These are phyloP conservation scores for Leguminivora glycinivorella DNA, from an alignment of 1,140 invertebrate genomes.

Conservation along the genomic window DNA sequence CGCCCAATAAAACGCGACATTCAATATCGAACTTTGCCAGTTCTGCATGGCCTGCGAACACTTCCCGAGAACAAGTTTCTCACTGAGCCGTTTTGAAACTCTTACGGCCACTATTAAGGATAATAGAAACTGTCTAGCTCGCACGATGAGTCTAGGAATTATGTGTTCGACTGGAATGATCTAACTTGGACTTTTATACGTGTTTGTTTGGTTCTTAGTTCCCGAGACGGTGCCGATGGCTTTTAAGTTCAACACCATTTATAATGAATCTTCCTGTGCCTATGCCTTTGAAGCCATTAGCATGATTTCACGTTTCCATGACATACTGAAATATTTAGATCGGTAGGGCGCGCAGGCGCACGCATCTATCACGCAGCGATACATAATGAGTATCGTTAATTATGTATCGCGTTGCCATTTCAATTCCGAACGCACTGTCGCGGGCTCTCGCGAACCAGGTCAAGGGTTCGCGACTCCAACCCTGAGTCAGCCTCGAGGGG, in stretches of 20 bases:
- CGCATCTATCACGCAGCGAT: constrained; percentile 58
- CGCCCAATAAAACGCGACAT: constrained; percentile 69
- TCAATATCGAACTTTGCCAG: constrained; percentile 67
- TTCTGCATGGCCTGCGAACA: constrained; percentile 61
- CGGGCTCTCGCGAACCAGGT: constrained; percentile 70
- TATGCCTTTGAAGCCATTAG: constrained; percentile 14
- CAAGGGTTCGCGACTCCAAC: constrained; percentile 74
- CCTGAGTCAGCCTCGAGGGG: constrained; percentile 57
- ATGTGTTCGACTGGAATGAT: constrained; percentile 64
- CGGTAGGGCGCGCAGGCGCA: constrained; percentile 22
- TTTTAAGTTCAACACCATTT: neutral
- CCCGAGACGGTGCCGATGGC: constrained; percentile 33
- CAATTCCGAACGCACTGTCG: constrained; percentile 67
- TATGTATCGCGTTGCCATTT: constrained; percentile 73
- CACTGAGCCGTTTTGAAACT: constrained; percentile 75
- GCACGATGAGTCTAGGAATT: constrained; percentile 65
- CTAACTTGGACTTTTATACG: constrained; percentile 63
- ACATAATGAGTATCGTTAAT: constrained; percentile 75
- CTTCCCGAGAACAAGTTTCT: constrained; percentile 70
- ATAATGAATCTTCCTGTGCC: constrained; percentile 22
- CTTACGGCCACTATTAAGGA: constrained; percentile 72
- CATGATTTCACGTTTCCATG: neutral
- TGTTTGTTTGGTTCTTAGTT: constrained; percentile 1
- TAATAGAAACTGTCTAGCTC: constrained; percentile 74
- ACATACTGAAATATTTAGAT: neutral